Evolutionary conservation across 2,113 vertebrate species (phyloP), one percentile per base, ranked within the genome.

Genomic region (Calypte anna): DNA sequence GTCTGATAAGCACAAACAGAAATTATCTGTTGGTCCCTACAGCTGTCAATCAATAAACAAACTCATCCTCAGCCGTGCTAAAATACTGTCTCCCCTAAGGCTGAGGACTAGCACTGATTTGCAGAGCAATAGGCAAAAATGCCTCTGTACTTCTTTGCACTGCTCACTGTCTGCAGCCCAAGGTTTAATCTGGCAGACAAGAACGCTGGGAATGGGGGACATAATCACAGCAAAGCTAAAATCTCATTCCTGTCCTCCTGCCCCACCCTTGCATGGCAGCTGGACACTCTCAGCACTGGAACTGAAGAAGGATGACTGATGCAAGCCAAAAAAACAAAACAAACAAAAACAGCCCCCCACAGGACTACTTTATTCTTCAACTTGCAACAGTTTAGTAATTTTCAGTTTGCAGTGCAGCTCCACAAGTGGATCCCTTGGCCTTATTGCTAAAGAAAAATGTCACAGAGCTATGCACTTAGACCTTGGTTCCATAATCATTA

Each of bases 401-500:
- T 38, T 15, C 66, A 53, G 20, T 33, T 68, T 72, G 53, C 40
- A 22, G 23, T 6, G 17, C 54, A 85, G 38, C 22, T 58, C 58
- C 63, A 50, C 78, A 74, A 83, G 82, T 23, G 77, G 63, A 50
- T 62, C n/a, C 6, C 0, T 40, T 86, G 1, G 15, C 33, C 68
- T 51, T 66, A 22, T 54, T 77, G 46, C 85, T 79, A 51, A 79
- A 96, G 58, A 54, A 88, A 70, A 16, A 27, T 55, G 54, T 61
- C 0, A 0, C 8, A 66, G 58, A 88, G 24, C 74, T 61, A 5
- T 91, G 88, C 85, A 93, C 75, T 94, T 90, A 93, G 76, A 59
- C 92, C 76, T 95, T 63, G 48, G 72, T 80, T 80, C 79, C 73
- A 1, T 46, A 91, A 86, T 94, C 79, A 78, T 95, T 94, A 93